Evolutionary conservation across 1,140 invertebrate species (phyloP), one percentile per base, ranked within the genome.

Genomic region (Monomorium pharaonis): DNA sequence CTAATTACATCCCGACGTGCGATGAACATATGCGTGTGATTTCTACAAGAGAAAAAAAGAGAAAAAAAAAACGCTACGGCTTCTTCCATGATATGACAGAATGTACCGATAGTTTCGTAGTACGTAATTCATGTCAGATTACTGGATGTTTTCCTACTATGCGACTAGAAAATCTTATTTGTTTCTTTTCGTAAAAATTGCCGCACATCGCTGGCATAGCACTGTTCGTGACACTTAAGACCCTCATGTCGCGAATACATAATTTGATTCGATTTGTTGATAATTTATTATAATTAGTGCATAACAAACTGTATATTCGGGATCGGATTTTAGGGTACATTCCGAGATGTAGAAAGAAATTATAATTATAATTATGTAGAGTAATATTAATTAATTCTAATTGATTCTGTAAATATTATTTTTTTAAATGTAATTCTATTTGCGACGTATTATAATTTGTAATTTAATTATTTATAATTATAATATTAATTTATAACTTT

Each of bases 1-100:
- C 88, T 88, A 91, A 83, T 87, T 56, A 87, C 70, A 87, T 87
- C 81, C 85, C 72, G 10, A 80, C 67, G 54, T 74, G 51, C 54
- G 51, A 60, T 72, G 42, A 83, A 58, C 18, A 60, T 51, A 44
- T 10, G 21, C 42, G n/a, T 83, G 67, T 83, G 67, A 37, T 58
- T 60, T 72, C 30, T 83, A 58, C 65, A 21, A 16, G n/a, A 60
- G 27, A 78, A 56, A 70, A 69, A 70, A 30, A 18, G 14, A 3
- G 5, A 24, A 42, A 44, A 56, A 60, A 62, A 49, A 78, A 16
- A 18, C 51, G n/a, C 24, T 60, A 54, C 14, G 67, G 67, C 67
- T 83, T 81, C 78, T 81, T 83, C 78, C 78, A 83, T 72, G 33
- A 56, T 70, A 70, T 72, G 33, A 24, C 67, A 72, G 67, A 74